These are phyloP conservation scores for Oryzias curvinotus DNA, from an alignment of 2,113 vertebrate genomes.

Conservation along the genomic window DNA sequence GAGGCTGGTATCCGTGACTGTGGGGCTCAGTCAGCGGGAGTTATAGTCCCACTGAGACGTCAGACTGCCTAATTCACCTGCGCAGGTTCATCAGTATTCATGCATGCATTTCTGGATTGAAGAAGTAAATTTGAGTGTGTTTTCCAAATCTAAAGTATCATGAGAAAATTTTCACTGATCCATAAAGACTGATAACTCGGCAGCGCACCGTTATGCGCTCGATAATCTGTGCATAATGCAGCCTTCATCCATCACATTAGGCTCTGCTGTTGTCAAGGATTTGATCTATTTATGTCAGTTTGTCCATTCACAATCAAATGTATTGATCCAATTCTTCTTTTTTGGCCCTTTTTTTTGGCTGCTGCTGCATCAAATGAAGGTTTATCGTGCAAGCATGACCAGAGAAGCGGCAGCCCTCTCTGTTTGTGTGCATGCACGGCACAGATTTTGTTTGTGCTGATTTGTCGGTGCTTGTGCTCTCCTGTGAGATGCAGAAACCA, in stretches of 20 bases:
- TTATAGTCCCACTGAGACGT: constrained; percentile 46
- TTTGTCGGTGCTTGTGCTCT: constrained; percentile 17
- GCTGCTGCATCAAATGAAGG: constrained; percentile 19
- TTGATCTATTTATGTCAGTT: constrained; percentile 53
- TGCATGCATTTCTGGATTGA: constrained; percentile 13
- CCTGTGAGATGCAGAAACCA: constrained; percentile 53
- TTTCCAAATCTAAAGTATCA: constrained; percentile 3
- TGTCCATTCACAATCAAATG: constrained; percentile 47
- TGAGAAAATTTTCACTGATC: constrained; percentile 15
- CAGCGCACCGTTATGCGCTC: constrained; percentile 43
- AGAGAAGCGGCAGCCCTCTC: constrained; percentile 28
- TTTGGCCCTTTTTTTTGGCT: constrained; percentile 11
- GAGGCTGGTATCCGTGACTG: constrained; percentile 57
- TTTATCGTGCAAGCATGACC: constrained; percentile 31
- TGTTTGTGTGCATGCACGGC: constrained; percentile 14
- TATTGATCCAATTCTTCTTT: constrained; percentile 50
- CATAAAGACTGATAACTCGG: constrained; percentile 33
- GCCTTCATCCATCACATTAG: constrained; percentile 49
- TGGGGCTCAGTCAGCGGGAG: constrained; percentile 60
- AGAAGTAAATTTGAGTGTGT: constrained; percentile 14
- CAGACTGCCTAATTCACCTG: constrained; percentile 34
- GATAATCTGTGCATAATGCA: constrained; percentile 55
- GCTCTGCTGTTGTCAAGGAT: constrained; percentile 49
- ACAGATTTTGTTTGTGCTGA: constrained; percentile 16
- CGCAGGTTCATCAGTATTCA: constrained; percentile 30